These are phyloP conservation scores for Platanista minor DNA, from an alignment of 2,113 vertebrate species.

Conservation along the genomic window DNA sequence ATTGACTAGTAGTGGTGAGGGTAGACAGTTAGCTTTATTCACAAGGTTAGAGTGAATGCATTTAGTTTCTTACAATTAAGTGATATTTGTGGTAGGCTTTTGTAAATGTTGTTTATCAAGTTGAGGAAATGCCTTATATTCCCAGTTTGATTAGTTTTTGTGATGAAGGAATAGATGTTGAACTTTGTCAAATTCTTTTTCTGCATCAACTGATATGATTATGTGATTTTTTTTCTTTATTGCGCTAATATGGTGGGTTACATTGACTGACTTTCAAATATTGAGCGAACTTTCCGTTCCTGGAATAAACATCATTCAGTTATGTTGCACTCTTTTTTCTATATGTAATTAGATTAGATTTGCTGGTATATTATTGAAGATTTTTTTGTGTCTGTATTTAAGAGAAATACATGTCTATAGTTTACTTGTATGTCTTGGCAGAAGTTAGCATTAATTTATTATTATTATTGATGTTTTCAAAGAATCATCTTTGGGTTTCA, in stretches of 20 bases:
- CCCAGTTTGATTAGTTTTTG: not conserved
- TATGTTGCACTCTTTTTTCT: not conserved
- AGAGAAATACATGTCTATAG: not conserved
- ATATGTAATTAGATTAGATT: not conserved
- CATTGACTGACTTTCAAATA: not conserved
- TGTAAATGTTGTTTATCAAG: not conserved
- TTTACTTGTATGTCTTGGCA: not conserved
- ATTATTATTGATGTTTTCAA: not conserved
- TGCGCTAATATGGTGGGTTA: not conserved
- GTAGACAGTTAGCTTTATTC: not conserved
- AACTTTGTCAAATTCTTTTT: not conserved
- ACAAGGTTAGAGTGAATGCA: not conserved
- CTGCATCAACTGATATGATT: not conserved
- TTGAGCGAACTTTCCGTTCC: not conserved
- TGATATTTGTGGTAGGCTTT: not conserved
- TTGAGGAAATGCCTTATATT: not conserved
- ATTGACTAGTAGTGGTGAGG: not conserved
- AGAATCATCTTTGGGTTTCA: not conserved
- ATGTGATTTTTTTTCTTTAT: not conserved
- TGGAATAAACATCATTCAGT: not conserved
- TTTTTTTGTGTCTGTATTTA: not conserved
- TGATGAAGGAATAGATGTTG: not conserved
- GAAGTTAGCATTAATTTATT: not conserved
- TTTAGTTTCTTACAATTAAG: not conserved
- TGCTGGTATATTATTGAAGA: not conserved